Percentiles rank a stretch among this genome's conserved stretches.
These are phyloP conservation scores for Drosophila pallidifrons DNA, from an alignment of 1,140 invertebrate genomes.

Conservation along the genomic window DNA sequence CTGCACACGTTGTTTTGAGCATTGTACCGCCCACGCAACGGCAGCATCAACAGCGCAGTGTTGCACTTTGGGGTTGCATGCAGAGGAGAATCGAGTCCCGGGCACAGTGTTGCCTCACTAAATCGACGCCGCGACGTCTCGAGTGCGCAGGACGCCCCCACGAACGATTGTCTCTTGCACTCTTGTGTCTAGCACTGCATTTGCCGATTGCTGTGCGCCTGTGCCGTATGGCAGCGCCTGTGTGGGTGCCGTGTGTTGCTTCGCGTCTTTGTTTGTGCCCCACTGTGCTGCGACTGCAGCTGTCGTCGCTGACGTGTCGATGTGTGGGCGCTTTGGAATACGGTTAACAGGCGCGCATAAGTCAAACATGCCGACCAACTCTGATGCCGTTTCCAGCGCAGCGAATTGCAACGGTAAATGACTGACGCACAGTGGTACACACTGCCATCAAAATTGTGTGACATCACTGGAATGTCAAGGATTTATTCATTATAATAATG, in stretches of 20 bases:
- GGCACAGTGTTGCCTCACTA: conserved; percentile 33
- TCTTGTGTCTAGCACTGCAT: conserved; percentile 13
- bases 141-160: conserved; percentile 45
- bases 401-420: conserved; percentile 33
- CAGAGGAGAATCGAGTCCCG: conserved; percentile 7
- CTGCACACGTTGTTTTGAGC: conserved; percentile 37
- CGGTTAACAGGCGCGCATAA: conserved; percentile 66
- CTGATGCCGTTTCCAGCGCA: conserved; percentile 38
- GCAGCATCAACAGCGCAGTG: conserved; percentile 12
- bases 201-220: conserved; percentile 57
- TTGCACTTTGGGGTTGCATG: conserved; percentile 62
- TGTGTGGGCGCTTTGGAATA: conserved; percentile 69
- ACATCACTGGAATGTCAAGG: conserved; percentile 1
- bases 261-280: not conserved
- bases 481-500: not conserved
- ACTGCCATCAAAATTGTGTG: not conserved
- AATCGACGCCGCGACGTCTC: not conserved
- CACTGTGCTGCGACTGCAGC: conserved; percentile 2
- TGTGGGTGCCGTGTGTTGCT: conserved; percentile 53
- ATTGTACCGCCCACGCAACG: conserved; percentile 35
- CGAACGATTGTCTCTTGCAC: not conserved
- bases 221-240: conserved; percentile 61
- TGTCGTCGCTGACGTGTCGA: not conserved
- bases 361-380: conserved; percentile 10
- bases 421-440: conserved; percentile 27